A percentile compares a stretch with the other conserved stretches of the same genome.
These are phyloP conservation scores for Apteryx owenii DNA, from an alignment of 2,113 vertebrate genomes.

Conservation along the genomic window DNA sequence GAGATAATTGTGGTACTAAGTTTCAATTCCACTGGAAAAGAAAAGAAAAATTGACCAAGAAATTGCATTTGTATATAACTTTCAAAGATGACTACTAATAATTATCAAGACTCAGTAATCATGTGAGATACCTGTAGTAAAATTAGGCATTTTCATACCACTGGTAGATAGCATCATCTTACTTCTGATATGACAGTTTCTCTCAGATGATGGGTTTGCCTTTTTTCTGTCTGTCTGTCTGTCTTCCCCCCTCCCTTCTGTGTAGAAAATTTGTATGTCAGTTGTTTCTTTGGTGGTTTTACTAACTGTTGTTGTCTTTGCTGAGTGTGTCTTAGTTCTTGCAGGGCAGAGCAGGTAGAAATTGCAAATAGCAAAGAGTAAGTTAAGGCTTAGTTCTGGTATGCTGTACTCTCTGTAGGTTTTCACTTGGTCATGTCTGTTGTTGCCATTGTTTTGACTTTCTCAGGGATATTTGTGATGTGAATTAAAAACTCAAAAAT, in stretches of 20 bases:
- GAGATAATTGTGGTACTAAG: not conserved
- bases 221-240: no score
- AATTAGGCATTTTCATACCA: not conserved
- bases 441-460: not conserved
- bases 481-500: not conserved
- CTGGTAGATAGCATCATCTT: not conserved
- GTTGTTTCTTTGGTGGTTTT: not conserved
- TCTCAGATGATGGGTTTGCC: not conserved
- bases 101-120: not conserved
- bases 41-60: not conserved
- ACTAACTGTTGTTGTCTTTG: not conserved
- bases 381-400: not conserved
- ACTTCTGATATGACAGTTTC: not conserved
- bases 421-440: not conserved
- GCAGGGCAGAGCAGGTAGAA: not conserved
- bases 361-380: not conserved
- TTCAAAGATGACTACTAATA: not conserved
- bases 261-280: not conserved
- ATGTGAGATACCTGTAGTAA: not conserved
- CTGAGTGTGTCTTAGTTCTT: not conserved
- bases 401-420: not conserved
- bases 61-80: not conserved
- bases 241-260: accelerated
- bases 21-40: not conserved
- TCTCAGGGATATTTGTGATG: not conserved